Evolutionary conservation across 2,888 invertebrate genomes (phyloP).

Genomic region (Lydus trimaculatus): DNA sequence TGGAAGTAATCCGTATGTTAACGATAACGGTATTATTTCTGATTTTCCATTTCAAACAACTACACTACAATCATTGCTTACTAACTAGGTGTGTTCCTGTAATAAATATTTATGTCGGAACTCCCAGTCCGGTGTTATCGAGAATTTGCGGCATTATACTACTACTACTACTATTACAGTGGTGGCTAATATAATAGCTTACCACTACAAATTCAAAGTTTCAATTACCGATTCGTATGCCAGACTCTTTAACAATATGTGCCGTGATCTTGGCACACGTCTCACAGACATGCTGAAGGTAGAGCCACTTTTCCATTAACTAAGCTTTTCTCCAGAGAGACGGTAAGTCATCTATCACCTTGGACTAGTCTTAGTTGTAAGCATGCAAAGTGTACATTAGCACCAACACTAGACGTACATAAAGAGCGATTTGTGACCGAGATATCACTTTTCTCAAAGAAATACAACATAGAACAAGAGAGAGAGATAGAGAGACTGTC

Average conservation of each 20-base stretch:
- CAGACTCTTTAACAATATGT: neutral
- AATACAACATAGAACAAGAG: constrained; percentile 19
- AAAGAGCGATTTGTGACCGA: constrained; percentile 46
- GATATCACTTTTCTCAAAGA: constrained; percentile 32
- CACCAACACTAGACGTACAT: constrained; percentile 45
- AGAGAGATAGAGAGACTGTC: no score
- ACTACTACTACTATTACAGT: neutral
- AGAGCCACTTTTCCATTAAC: constrained; percentile 39
- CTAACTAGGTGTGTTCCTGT: neutral
- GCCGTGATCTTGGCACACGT: constrained; percentile 11
- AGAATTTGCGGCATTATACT: constrained; percentile 22
- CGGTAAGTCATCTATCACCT: constrained; percentile 45
- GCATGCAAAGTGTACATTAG: constrained; percentile 57
- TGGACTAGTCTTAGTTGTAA: constrained; percentile 35
- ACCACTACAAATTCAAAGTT: constrained; percentile 42
- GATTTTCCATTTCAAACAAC: neutral
- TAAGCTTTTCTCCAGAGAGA: constrained; percentile 43
- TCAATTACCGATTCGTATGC: constrained; percentile 41
- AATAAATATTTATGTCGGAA: constrained; percentile 16
- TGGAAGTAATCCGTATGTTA: neutral
- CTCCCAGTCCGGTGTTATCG: constrained; percentile 18
- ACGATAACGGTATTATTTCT: neutral
- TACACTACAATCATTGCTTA: neutral
- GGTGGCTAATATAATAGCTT: constrained; percentile 6
- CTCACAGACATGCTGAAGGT: neutral